Conservation (phyloP, 2,888 invertebrate genomes). For the Heliconius hortense region DNA sequence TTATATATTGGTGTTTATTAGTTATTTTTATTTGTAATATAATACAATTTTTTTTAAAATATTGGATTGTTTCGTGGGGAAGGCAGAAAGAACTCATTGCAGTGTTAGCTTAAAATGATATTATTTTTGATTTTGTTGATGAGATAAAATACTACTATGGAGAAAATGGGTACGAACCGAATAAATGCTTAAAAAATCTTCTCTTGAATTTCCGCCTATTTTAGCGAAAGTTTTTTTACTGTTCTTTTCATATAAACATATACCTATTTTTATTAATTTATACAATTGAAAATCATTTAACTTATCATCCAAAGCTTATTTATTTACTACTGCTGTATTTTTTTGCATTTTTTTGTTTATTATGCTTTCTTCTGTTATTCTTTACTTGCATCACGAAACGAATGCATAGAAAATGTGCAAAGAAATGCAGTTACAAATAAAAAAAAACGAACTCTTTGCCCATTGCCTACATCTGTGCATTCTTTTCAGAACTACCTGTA, state of each 20-base stretch:
- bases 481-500: conserved; percentile 79
- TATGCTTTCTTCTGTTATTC: conserved; percentile 45
- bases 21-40: background rate
- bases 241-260: background rate
- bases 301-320: conserved; percentile 14
- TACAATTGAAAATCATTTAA: background rate
- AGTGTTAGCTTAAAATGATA: no score
- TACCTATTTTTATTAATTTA: no score
- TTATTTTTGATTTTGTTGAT: no score
- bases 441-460: conserved; percentile 57
- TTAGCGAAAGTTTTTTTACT: background rate
- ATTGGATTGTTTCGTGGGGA: background rate
- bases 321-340: conserved; percentile 66
- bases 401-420: conserved; percentile 80
- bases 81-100: background rate
- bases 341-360: conserved; percentile 65
- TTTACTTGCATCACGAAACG: conserved; percentile 55
- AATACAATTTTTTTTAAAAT: background rate
- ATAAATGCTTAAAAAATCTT: background rate
- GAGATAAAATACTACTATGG: background rate
- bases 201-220: background rate
- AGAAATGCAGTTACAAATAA: conserved; percentile 69
- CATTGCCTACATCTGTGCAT: conserved; percentile 73
- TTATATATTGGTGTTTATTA: background rate
- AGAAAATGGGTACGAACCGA: background rate